These are phyloP conservation scores for Sisor rabdophorus DNA, from an alignment of 2,113 vertebrate species.

Conservation along the genomic window DNA sequence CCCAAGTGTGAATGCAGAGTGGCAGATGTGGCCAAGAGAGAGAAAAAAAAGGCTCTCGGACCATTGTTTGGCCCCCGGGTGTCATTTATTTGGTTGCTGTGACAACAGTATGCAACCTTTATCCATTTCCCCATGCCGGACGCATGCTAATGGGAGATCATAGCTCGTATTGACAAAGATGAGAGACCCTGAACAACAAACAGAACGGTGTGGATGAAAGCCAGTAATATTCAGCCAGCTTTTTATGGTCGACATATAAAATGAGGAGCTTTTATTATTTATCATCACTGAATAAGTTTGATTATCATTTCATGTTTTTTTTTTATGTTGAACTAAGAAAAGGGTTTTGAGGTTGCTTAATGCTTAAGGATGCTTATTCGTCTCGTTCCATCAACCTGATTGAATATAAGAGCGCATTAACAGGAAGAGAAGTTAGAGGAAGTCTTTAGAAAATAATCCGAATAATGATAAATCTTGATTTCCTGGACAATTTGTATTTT, in stretches of 20 bases:
- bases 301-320: constrained; percentile 43
- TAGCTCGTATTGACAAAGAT: constrained; percentile 63
- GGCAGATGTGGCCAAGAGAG: constrained; percentile 88
- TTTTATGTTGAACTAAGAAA: constrained; percentile 24
- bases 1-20: constrained; percentile 81
- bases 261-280: constrained; percentile 50
- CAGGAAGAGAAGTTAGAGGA: neutral
- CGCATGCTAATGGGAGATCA: constrained; percentile 73
- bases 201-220: constrained; percentile 40
- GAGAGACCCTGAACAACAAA: constrained; percentile 54
- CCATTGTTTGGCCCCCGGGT: constrained; percentile 74
- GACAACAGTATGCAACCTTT: constrained; percentile 82
- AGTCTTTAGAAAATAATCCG: neutral
- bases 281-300: constrained; percentile 40
- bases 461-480: neutral
- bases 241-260: constrained; percentile 40
- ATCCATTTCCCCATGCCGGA: constrained; percentile 77
- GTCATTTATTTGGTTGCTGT: constrained; percentile 89
- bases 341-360: constrained; percentile 32
- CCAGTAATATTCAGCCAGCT: constrained; percentile 31
- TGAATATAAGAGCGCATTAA: constrained; percentile 1
- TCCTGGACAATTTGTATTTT: neutral
- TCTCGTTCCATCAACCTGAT: constrained; percentile 9
- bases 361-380: constrained; percentile 23
- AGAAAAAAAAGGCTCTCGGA: constrained; percentile 72